Evolutionary conservation across 2,888 invertebrate genomes (phyloP).

Genomic region (Macaria liturata): DNA sequence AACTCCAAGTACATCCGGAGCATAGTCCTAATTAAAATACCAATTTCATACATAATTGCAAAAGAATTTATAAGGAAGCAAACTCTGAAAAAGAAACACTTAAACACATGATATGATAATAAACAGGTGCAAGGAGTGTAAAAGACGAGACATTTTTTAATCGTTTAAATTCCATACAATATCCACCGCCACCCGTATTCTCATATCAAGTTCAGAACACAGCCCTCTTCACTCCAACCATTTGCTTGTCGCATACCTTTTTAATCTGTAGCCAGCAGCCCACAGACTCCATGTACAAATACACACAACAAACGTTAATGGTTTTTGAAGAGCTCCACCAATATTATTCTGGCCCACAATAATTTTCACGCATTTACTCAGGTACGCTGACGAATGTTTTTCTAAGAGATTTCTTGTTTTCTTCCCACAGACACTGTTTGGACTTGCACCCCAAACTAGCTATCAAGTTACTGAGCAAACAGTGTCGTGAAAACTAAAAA

Average conservation of each 20-base stretch:
- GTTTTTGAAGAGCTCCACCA: constrained; percentile 73
- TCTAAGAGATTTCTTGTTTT: constrained; percentile 58
- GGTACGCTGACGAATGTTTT: constrained; percentile 60
- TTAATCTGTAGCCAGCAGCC: constrained; percentile 51
- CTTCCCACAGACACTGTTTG: constrained; percentile 54
- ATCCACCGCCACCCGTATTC: no score
- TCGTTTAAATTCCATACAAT: no score
- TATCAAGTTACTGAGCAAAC: constrained; percentile 44
- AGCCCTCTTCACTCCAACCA: constrained; percentile 9
- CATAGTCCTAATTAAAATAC: no score
- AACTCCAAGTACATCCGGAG: no score
- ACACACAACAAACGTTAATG: constrained; percentile 74
- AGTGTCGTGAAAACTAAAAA: constrained; percentile 13
- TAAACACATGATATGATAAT: no score
- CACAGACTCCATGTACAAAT: constrained; percentile 54
- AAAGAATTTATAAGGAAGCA: no score
- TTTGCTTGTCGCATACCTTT: constrained; percentile 36
- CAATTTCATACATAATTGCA: no score
- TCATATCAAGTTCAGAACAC: no score
- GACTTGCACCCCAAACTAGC: constrained; percentile 43
- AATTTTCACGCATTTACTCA: constrained; percentile 73
- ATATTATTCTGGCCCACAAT: constrained; percentile 79
- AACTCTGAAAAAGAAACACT: no score
- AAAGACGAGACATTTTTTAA: no score
- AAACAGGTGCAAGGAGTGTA: no score